Base-by-base conservation (phyloP, 1,140 invertebrate genomes). In the Archivesica marissinica region DNA sequence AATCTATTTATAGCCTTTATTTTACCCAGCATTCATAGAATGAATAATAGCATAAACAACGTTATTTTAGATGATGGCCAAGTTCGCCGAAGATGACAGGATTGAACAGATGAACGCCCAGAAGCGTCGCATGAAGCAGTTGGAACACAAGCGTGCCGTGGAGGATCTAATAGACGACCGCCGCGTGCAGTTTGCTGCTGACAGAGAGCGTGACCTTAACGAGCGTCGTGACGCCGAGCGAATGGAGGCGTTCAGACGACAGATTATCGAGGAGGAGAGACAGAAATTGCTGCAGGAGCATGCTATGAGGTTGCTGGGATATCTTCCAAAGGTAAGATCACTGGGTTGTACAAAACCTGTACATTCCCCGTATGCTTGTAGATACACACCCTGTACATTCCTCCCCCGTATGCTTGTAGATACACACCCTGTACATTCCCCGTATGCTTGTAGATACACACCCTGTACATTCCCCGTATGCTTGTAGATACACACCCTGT, bases 91-190 rank as follows among this genome's bases (percentile, higher is more conserved):
- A 84, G 94, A 94, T 89, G 94, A 94, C 80, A 87, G 93, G 44
- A 92, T 94, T 52, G 94, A 94, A 85, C 94, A 94, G 79, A 93
- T 94, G 93, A 94, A 94, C 86, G 93, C 93, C 3, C 92, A 94
- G 86, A 93, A 93, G 76, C 89, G 93, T 1, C 89, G 94, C 25
- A 93, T 94, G 93, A 94, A 94, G 74, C 92, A 93, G 87, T 74
- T 89, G 50, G 94, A 94, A 83, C 94, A 94, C 87, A 93, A 94
- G 81, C 87, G 92, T 50, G 91, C 91, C 0, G 93, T 94, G 17
- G 93, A 94, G 75, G n/a, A 86, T 0, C 85, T 94, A 23, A 85
- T 94, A 23, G 91, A 93, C 23, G 90, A 94, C 25, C 68, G 93
- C 3, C 81, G 92, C 54, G 85, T 76, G 17, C 92, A 93, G 86